phyloP scores from a whole-genome alignment of 2,797 vertebrate species.

The Phataginus tetradactyla region DNA sequence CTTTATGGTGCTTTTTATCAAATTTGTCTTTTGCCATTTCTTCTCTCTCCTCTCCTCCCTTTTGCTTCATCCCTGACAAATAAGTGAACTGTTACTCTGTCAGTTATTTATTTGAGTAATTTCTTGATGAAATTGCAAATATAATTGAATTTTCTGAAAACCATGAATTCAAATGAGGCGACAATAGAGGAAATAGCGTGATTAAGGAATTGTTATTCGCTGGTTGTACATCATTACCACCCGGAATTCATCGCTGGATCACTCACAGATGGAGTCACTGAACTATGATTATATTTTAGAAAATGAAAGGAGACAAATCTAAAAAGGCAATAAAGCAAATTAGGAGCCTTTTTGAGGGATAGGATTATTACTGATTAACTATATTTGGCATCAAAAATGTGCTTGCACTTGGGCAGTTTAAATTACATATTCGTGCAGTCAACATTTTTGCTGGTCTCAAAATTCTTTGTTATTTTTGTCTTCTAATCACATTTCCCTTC shows the following conservation, averaged over 20 bases:
- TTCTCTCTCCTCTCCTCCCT: not conserved
- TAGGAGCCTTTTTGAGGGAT: constrained; percentile 76
- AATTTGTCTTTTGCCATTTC: not conserved
- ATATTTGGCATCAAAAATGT: constrained; percentile 71
- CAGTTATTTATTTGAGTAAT: constrained; percentile 74
- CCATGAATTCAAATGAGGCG: constrained; percentile 80
- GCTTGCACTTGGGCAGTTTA: constrained; percentile 68
- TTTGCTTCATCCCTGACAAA: constrained; percentile 39
- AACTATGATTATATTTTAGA: constrained; percentile 83
- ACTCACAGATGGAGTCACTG: constrained; percentile 75
- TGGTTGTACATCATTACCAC: constrained; percentile 73
- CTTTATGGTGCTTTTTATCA: not conserved
- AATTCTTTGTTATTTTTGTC: constrained; percentile 60
- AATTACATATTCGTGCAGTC: constrained; percentile 66
- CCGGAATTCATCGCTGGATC: constrained; percentile 64
- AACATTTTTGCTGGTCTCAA: constrained; percentile 59
- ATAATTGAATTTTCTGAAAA: constrained; percentile 76
- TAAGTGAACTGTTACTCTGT: constrained; percentile 48
- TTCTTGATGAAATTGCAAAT: constrained; percentile 82
- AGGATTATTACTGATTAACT: constrained; percentile 79
- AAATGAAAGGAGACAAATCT: constrained; percentile 83
- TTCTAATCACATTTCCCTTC: constrained; percentile 68
- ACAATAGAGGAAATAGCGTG: constrained; percentile 43
- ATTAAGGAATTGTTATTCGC: constrained; percentile 80
- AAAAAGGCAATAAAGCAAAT: constrained; percentile 83